Evolutionary conservation across 2,888 invertebrate genomes (phyloP).

Genomic region (Chorisops tibialis): DNA sequence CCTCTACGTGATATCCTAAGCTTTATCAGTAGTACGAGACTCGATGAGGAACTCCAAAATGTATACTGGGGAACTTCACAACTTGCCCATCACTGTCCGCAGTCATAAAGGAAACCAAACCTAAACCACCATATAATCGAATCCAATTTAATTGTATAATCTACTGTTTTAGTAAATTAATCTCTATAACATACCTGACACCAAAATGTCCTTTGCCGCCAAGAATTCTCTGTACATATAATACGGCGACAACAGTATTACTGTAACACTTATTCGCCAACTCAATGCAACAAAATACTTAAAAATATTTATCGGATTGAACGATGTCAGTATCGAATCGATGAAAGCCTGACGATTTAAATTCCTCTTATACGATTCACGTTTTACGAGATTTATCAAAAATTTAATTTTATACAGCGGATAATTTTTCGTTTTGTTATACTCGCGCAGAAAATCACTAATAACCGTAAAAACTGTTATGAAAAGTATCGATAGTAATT

Average conservation of each 20-base stretch:
- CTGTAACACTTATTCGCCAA: conserved; percentile 42
- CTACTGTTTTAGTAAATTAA: neutral
- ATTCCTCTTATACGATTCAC: conserved; percentile 47
- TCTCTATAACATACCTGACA: conserved; percentile 34
- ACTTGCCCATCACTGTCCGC: no score
- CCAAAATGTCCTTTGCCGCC: conserved; percentile 43
- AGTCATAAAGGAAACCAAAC: no score
- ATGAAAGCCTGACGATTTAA: conserved; percentile 49
- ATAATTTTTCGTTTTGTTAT: conserved; percentile 51
- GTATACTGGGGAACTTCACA: no score
- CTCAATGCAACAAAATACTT: conserved; percentile 44
- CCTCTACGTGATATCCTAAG: no score
- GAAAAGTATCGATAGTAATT: conserved; percentile 59
- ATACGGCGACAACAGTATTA: conserved; percentile 39
- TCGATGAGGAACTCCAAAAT: no score
- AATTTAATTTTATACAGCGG: conserved; percentile 54
- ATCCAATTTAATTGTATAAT: neutral
- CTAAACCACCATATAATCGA: neutral
- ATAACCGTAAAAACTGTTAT: conserved; percentile 64
- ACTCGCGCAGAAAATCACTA: conserved; percentile 61
- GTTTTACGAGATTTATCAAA: conserved; percentile 49
- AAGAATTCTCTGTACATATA: conserved; percentile 42
- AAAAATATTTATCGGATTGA: conserved; percentile 52
- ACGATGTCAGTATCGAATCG: conserved; percentile 47
- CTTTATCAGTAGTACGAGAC: no score